These are phyloP conservation scores for Stigmatopora nigra DNA, from an alignment of 2,113 vertebrate species.

Conservation along the genomic window DNA sequence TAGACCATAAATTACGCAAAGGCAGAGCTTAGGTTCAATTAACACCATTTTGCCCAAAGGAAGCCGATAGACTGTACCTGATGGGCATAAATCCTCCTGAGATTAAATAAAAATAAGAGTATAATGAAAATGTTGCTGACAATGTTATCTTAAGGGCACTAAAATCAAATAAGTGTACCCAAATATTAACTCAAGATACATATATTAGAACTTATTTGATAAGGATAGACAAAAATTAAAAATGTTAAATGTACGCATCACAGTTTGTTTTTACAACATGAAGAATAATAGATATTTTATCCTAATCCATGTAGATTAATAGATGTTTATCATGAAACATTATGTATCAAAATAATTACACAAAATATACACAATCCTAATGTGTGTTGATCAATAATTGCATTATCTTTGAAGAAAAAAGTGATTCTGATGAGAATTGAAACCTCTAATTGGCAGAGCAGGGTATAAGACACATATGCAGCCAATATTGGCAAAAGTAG, in stretches of 20 bases:
- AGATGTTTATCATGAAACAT: slow-evolving; percentile 16
- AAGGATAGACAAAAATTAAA: neutral
- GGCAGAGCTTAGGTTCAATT: slow-evolving; percentile 46
- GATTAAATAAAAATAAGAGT: slow-evolving; percentile 7
- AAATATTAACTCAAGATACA: neutral
- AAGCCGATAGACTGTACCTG: slow-evolving; percentile 14
- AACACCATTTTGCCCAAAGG: slow-evolving; percentile 31
- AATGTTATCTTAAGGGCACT: neutral
- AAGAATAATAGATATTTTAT: slow-evolving; percentile 4
- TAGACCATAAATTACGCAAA: slow-evolving; percentile 2
- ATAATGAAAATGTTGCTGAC: neutral
- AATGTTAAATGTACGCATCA: neutral
- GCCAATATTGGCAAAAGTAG: slow-evolving; percentile 24
- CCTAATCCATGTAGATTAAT: slow-evolving; percentile 11
- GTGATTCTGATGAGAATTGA: slow-evolving; percentile 47
- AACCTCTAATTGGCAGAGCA: slow-evolving; percentile 53
- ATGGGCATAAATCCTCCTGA: slow-evolving; percentile 9
- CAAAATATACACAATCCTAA: neutral
- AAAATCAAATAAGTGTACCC: neutral
- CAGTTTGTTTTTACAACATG: neutral
- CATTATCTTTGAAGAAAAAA: slow-evolving; percentile 27
- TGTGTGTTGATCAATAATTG: slow-evolving; percentile 35
- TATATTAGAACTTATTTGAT: neutral
- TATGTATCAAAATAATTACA: slow-evolving; percentile 12
- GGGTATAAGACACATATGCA: slow-evolving; percentile 34